Conservation (phyloP, 2,888 invertebrate genomes). For the Cantharis rustica region DNA sequence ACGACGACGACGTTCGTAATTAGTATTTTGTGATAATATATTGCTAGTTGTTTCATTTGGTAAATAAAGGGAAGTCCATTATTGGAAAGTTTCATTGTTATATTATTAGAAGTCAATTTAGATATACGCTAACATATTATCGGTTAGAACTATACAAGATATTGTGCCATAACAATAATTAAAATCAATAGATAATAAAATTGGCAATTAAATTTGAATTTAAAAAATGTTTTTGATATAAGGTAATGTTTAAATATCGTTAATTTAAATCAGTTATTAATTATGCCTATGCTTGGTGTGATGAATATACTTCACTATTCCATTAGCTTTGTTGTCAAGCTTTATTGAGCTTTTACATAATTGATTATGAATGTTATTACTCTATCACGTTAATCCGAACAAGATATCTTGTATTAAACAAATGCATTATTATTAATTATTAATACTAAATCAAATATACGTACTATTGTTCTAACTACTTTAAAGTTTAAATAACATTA, state of each 20-base stretch:
- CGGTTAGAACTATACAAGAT: not conserved
- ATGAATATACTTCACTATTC: not conserved
- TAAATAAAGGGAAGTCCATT: not conserved
- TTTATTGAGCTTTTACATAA: not conserved
- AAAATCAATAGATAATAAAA: not conserved
- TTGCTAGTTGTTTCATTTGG: not conserved
- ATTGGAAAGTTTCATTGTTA: not conserved
- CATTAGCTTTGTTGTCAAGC: constrained; percentile 3
- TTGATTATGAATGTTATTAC: constrained; percentile 3
- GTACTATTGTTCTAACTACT: not conserved
- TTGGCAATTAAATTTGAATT: not conserved
- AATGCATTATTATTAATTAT: not conserved
- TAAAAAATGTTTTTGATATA: not conserved
- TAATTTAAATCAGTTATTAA: not conserved
- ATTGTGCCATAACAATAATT: not conserved
- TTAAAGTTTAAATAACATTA: not conserved
- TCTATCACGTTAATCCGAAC: not conserved
- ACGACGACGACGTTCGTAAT: not conserved
- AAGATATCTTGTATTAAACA: constrained; percentile 1
- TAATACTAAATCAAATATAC: not conserved
- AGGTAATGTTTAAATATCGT: not conserved
- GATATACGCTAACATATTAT: not conserved
- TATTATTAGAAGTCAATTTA: not conserved
- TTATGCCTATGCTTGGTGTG: not conserved
- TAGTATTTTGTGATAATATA: not conserved